Conservation (phyloP, 2,797 vertebrate species). For the Benthosema pterotum region DNA sequence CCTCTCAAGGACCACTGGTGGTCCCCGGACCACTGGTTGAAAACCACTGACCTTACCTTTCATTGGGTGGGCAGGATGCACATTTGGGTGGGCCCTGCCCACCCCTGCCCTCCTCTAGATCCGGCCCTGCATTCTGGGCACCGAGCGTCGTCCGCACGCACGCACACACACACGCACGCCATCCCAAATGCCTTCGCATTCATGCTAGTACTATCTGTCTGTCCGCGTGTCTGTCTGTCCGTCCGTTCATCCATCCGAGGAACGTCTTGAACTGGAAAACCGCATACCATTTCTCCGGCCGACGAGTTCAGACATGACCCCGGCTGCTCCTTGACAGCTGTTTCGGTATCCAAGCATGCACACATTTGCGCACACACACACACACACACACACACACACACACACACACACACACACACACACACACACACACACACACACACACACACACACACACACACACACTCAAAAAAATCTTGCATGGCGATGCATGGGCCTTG, state of each 20-base stretch:
- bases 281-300: conserved; percentile 22
- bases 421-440: conserved; percentile 1
- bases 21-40: no score
- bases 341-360: conserved; percentile 19
- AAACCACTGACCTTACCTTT: no score
- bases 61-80: no score
- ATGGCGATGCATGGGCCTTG: conserved; percentile 51
- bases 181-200: conserved; percentile 17
- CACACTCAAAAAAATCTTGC: conserved; percentile 10
- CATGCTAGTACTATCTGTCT: no score
- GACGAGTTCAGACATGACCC: conserved; percentile 49
- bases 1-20: no score
- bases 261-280: conserved; percentile 4
- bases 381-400: conserved; percentile 27
- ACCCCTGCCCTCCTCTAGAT: no score
- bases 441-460: background rate
- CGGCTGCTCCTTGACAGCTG: conserved; percentile 53
- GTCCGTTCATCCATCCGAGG: no score
- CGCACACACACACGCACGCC: no score
- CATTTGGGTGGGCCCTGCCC: no score
- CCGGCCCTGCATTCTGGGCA: no score
- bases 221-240: no score
- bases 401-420: background rate
- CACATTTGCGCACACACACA: conserved; percentile 20
- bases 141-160: no score